Evolutionary conservation across 1,140 invertebrate genomes (phyloP).

Genomic region (Drosophila bifasciata): DNA sequence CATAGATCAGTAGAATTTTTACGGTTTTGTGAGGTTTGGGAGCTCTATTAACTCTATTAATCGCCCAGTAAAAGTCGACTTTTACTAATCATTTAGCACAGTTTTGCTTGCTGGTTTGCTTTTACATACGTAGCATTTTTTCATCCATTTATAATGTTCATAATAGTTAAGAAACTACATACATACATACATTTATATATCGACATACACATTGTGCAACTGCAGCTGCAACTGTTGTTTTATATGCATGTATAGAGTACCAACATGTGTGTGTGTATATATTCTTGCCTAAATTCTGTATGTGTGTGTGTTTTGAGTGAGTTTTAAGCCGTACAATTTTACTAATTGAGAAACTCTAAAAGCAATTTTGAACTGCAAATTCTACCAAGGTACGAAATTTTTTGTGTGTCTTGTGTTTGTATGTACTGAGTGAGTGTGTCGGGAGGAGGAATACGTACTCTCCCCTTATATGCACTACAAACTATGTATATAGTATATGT

Average conservation of each 20-base stretch:
- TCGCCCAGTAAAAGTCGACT: slow-evolving; percentile 14
- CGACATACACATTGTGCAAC: slow-evolving; percentile 28
- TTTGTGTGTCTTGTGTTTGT: too few species aligned
- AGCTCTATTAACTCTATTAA: too few species aligned
- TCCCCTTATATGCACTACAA: slow-evolving; percentile 42
- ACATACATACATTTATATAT: too few species aligned
- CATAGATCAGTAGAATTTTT: slow-evolving; percentile 64
- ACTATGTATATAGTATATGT: slow-evolving; percentile 31
- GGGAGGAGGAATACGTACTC: slow-evolving; percentile 15
- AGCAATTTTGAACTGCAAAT: slow-evolving; percentile 84
- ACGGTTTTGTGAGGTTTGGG: too few species aligned
- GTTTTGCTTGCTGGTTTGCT: slow-evolving; percentile 29
- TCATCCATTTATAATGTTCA: slow-evolving; percentile 50
- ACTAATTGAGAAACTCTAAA: slow-evolving; percentile 63
- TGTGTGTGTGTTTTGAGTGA: slow-evolving; percentile 20
- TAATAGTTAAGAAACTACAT: not conserved
- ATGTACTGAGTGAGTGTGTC: too few species aligned
- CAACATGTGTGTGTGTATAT: too few species aligned
- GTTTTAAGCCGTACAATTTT: slow-evolving; percentile 39
- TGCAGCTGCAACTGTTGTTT: too few species aligned
- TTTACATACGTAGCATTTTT: slow-evolving; percentile 50
- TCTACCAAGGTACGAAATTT: slow-evolving; percentile 82
- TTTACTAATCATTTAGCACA: slow-evolving; percentile 28
- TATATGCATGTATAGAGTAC: too few species aligned
- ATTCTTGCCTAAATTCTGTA: slow-evolving; percentile 29